A percentile compares a stretch with the other conserved stretches of the same genome.
Conservation (phyloP, 1,140 invertebrate genomes). For the Calliopsis andreniformis region DNA sequence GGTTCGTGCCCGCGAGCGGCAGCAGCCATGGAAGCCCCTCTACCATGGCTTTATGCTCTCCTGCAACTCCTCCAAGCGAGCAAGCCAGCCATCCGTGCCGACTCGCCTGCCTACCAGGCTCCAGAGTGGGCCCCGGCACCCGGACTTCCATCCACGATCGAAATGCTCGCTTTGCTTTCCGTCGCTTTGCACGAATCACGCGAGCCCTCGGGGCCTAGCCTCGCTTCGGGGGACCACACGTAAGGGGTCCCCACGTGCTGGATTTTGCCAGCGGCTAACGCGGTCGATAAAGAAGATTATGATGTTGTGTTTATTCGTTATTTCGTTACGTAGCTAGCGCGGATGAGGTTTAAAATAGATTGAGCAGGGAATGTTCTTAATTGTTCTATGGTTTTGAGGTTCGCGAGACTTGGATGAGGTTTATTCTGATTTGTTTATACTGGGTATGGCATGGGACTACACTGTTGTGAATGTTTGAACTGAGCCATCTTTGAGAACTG, state of each 20-base stretch:
- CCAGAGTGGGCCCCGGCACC: slow-evolving; percentile 45
- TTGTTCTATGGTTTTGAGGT: too few relatives aligned
- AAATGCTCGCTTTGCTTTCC: slow-evolving; percentile 48
- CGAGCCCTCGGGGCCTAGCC: slow-evolving; percentile 11
- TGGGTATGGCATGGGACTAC: too few relatives aligned
- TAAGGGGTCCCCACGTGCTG: slow-evolving; percentile 54
- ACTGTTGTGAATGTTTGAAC: too few relatives aligned
- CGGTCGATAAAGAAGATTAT: slow-evolving; percentile 51
- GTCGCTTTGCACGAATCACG: slow-evolving; percentile 39
- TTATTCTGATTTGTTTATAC: too few relatives aligned
- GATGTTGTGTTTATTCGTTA: background rate
- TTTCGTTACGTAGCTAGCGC: too few relatives aligned
- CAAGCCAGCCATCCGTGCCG: slow-evolving; percentile 49
- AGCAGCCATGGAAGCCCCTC: slow-evolving; percentile 60
- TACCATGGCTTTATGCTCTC: slow-evolving; percentile 57
- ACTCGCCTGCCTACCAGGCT: slow-evolving; percentile 39
- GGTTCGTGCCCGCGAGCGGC: slow-evolving; percentile 66
- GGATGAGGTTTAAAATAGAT: too few relatives aligned
- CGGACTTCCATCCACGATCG: slow-evolving; percentile 49
- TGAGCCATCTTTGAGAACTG: too few relatives aligned
- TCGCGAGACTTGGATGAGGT: too few relatives aligned
- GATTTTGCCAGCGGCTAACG: slow-evolving; percentile 31
- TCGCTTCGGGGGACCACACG: slow-evolving; percentile 32
- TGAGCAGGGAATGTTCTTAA: too few relatives aligned
- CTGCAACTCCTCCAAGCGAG: slow-evolving; percentile 55